These are phyloP conservation scores for Siphlonurus alternatus DNA, from an alignment of 2,888 invertebrate genomes.

Conservation along the genomic window DNA sequence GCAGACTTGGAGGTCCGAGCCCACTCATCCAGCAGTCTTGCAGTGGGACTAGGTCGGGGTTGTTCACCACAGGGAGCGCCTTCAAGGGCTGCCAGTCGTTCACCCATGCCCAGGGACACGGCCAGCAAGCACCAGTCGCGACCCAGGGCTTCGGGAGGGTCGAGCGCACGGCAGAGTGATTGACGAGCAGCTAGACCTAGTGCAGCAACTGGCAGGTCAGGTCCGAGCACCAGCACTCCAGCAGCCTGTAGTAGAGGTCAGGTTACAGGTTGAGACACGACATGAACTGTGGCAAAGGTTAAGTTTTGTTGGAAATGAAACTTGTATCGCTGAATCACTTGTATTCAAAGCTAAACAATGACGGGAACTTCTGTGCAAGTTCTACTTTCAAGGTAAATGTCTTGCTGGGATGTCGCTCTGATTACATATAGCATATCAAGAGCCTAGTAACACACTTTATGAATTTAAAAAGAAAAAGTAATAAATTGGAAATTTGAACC, in stretches of 20 bases:
- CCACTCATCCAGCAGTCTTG: constrained; percentile 31
- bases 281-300: background rate
- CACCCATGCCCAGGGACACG: constrained; percentile 44
- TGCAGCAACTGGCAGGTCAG: constrained; percentile 38
- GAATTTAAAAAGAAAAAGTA: too few relatives aligned
- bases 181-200: constrained; percentile 40
- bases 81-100: constrained; percentile 27
- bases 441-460: too few relatives aligned
- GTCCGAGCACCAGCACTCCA: constrained; percentile 26
- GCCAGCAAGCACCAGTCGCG: constrained; percentile 65
- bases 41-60: constrained; percentile 17
- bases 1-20: constrained; percentile 22
- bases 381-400: too few relatives aligned
- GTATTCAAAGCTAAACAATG: too few relatives aligned
- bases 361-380: too few relatives aligned
- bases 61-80: constrained; percentile 8
- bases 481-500: too few relatives aligned
- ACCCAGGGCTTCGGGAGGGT: constrained; percentile 53
- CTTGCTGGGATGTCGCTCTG: too few relatives aligned
- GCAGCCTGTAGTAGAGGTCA: constrained; percentile 11
- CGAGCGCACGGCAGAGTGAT: constrained; percentile 46
- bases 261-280: too few relatives aligned
- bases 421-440: too few relatives aligned
- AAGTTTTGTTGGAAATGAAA: background rate
- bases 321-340: background rate